Conservation (phyloP, 1,140 invertebrate genomes). For the Phortica variegata region DNA sequence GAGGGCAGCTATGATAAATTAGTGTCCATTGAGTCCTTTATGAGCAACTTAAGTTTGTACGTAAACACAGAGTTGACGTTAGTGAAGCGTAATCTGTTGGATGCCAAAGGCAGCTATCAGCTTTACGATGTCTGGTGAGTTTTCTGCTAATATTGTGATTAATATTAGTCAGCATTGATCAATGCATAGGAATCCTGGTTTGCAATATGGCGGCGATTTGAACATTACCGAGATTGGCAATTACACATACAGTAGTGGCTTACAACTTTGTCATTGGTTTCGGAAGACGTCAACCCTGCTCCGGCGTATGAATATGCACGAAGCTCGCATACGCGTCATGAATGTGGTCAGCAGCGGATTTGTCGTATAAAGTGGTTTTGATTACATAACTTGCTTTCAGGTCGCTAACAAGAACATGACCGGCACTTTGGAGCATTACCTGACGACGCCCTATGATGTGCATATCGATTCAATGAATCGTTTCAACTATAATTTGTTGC, state of each 20-base stretch:
- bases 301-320: conserved; percentile 59
- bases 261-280: conserved; percentile 46
- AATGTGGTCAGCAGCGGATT: conserved; percentile 53
- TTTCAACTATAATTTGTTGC: conserved; percentile 63
- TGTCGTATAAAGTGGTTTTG: not conserved
- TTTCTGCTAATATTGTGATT: conserved; percentile 12
- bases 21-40: conserved; percentile 46
- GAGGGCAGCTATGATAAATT: conserved; percentile 14
- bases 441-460: conserved; percentile 58
- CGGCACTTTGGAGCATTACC: conserved; percentile 61
- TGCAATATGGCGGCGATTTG: conserved; percentile 59
- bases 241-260: conserved; percentile 46
- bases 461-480: conserved; percentile 66
- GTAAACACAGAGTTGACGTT: conserved; percentile 53
- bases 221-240: conserved; percentile 59
- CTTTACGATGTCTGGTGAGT: conserved; percentile 50
- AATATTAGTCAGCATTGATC: conserved; percentile 7
- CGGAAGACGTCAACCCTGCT: conserved; percentile 58
- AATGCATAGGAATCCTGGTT: conserved; percentile 58
- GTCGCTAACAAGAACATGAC: conserved; percentile 59
- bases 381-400: conserved; percentile 22
- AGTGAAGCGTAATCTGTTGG: conserved; percentile 34
- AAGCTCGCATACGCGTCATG: conserved; percentile 59
- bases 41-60: conserved; percentile 50
- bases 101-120: conserved; percentile 28